Conservation (phyloP, 2,888 invertebrate genomes). For the Pandemis heparana region DNA sequence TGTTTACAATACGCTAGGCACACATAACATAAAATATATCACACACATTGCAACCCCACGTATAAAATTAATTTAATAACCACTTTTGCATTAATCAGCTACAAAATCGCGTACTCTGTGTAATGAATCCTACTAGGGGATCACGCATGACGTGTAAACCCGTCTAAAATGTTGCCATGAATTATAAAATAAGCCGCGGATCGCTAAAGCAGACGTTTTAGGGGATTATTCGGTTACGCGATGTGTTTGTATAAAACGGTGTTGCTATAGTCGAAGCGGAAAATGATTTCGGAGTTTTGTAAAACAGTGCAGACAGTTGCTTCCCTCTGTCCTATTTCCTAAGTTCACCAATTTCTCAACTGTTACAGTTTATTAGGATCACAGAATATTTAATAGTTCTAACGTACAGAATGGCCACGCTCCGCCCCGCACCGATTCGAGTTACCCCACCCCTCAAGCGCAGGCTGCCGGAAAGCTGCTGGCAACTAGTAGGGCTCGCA, state of each 20-base stretch:
- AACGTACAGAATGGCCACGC: too few relatives aligned
- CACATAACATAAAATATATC: background rate
- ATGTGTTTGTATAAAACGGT: background rate
- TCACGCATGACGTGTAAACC: slow-evolving; percentile 25
- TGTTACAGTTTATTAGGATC: too few relatives aligned
- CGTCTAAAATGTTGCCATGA: slow-evolving; percentile 37
- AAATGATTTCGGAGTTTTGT: background rate
- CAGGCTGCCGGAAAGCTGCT: too few relatives aligned
- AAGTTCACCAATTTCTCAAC: too few relatives aligned
- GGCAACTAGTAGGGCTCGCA: too few relatives aligned
- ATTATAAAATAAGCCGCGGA: slow-evolving; percentile 21
- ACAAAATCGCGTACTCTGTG: slow-evolving; percentile 20
- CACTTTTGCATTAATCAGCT: slow-evolving; percentile 5
- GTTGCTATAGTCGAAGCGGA: background rate
- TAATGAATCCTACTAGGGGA: slow-evolving; percentile 25
- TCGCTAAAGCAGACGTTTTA: slow-evolving; percentile 21
- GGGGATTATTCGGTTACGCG: slow-evolving; percentile 11
- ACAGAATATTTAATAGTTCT: too few relatives aligned
- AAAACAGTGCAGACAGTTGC: too few relatives aligned
- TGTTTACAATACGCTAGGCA: background rate
- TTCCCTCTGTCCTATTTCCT: too few relatives aligned
- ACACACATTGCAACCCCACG: background rate
- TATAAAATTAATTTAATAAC: background rate
- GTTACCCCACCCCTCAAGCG: too few relatives aligned
- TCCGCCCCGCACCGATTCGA: too few relatives aligned